Conservation (phyloP, 1,140 invertebrate genomes). For the Apis laboriosa region DNA sequence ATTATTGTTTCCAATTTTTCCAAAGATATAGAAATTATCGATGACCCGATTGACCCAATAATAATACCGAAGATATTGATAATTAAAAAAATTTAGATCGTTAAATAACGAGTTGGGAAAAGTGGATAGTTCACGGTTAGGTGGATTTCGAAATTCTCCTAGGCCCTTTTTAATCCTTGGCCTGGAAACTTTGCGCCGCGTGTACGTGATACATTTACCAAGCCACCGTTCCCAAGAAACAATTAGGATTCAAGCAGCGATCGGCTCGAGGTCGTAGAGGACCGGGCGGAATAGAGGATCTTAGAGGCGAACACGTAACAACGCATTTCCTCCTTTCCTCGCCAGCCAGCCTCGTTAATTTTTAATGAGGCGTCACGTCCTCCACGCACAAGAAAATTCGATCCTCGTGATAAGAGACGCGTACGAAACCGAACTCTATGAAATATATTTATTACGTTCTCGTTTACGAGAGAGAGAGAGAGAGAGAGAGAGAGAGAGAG, state of each 20-base stretch:
- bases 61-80: not conserved
- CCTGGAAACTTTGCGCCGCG: slow-evolving; percentile 3
- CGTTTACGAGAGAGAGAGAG: too few species aligned
- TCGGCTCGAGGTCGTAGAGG: slow-evolving; percentile 11
- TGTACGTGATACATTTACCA: slow-evolving; percentile 39
- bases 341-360: not conserved
- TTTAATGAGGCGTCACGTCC: slow-evolving; percentile 14
- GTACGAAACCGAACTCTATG: too few species aligned
- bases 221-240: not conserved
- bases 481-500: not conserved
- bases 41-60: too few species aligned
- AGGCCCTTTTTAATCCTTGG: slow-evolving; percentile 26
- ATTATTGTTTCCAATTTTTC: too few species aligned
- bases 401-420: too few species aligned
- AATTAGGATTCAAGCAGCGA: slow-evolving; percentile 30
- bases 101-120: not conserved
- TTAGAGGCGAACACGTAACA: slow-evolving; percentile 26
- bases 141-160: slow-evolving; percentile 4
- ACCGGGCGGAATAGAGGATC: not conserved
- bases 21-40: too few species aligned
- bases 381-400: not conserved
- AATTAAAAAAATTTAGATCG: not conserved
- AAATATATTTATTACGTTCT: too few species aligned
- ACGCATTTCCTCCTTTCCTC: slow-evolving; percentile 39
- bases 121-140: not conserved